Evolutionary conservation across 2,113 vertebrate genomes (phyloP).

Genomic region (Gopherus evgoodei): DNA sequence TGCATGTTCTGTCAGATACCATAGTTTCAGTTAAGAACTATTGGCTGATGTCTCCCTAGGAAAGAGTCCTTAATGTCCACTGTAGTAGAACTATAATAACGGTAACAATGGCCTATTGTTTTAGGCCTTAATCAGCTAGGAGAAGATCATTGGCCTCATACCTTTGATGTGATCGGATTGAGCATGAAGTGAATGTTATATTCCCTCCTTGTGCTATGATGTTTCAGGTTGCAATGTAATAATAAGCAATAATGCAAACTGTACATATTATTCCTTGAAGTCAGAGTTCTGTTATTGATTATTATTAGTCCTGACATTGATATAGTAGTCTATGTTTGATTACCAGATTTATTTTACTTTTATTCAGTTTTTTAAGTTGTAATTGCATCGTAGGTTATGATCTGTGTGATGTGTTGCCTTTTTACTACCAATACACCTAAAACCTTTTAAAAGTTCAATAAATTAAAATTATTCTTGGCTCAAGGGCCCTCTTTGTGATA

Average conservation of each 20-base stretch:
- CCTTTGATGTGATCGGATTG: constrained; percentile 51
- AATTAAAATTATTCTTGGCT: constrained; percentile 59
- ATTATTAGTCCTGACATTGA: constrained; percentile 25
- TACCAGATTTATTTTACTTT: constrained; percentile 67
- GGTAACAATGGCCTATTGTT: constrained; percentile 32
- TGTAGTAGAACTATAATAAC: constrained; percentile 10
- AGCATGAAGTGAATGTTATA: constrained; percentile 63
- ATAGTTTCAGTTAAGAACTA: constrained; percentile 58
- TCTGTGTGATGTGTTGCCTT: constrained; percentile 51
- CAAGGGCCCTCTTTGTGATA: constrained; percentile 58
- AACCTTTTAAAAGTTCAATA: constrained; percentile 54
- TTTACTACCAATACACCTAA: constrained; percentile 59
- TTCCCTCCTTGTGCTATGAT: constrained; percentile 24
- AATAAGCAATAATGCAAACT: constrained; percentile 60
- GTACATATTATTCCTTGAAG: constrained; percentile 37
- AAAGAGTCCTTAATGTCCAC: constrained; percentile 21
- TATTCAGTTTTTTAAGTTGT: constrained; percentile 63
- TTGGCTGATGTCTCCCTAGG: constrained; percentile 20
- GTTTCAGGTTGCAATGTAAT: constrained; percentile 51
- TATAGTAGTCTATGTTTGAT: constrained; percentile 53
- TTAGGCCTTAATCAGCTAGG: constrained; percentile 39
- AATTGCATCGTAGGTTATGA: constrained; percentile 58
- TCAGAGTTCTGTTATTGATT: constrained; percentile 56
- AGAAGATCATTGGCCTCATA: constrained; percentile 44
- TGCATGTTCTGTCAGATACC: constrained; percentile 18